These are phyloP conservation scores for Pollachius pollachius DNA, from an alignment of 2,113 vertebrate species.

Conservation along the genomic window DNA sequence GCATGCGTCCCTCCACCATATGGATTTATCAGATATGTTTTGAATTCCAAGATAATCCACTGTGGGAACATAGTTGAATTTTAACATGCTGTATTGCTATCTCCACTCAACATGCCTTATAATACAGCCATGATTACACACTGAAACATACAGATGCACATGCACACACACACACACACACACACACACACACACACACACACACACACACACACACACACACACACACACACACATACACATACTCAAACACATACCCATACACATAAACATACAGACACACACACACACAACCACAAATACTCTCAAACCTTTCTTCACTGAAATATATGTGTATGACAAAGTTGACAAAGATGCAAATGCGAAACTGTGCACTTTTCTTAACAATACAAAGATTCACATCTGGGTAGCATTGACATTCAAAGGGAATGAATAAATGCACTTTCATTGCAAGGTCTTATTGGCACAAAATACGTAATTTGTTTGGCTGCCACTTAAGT, in stretches of 20 bases:
- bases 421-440: constrained; percentile 46
- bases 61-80: no score
- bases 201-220: background rate
- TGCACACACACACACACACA: no score
- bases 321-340: constrained; percentile 26
- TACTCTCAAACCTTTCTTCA: constrained; percentile 2
- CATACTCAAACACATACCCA: no score
- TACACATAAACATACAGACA: background rate
- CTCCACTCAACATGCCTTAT: no score
- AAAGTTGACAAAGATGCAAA: constrained; percentile 35
- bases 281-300: background rate
- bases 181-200: no score
- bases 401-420: constrained; percentile 59
- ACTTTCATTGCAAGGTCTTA: constrained; percentile 49
- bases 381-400: constrained; percentile 48
- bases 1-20: no score
- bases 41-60: no score
- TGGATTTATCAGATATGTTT: no score
- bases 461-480: constrained; percentile 45
- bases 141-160: no score
- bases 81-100: no score
- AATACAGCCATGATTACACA: no score
- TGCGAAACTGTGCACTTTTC: constrained; percentile 30
- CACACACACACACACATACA: background rate
- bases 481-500: constrained; percentile 45